Evolutionary conservation across 2,888 invertebrate genomes (phyloP).

Genomic region (Chorisops tibialis): DNA sequence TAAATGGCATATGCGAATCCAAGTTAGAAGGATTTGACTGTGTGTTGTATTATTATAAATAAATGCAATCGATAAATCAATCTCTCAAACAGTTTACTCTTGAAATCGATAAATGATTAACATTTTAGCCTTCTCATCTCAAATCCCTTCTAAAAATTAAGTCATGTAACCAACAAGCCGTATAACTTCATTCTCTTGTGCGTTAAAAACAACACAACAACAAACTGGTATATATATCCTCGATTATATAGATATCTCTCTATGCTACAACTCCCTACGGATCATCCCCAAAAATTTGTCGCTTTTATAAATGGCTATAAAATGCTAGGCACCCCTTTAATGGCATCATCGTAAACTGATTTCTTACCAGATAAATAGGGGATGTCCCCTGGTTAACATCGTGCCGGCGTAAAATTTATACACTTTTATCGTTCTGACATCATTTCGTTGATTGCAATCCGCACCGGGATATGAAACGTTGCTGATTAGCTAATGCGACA

Average conservation of each 20-base stretch:
- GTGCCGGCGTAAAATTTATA: constrained; percentile 8
- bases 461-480: constrained; percentile 7
- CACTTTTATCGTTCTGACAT: constrained; percentile 22
- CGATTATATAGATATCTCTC: not conserved
- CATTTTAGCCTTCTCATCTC: constrained; percentile 6
- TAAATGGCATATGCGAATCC: too few relatives aligned
- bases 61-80: too few relatives aligned
- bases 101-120: too few relatives aligned
- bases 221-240: too few relatives aligned
- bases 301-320: constrained; percentile 17
- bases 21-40: too few relatives aligned
- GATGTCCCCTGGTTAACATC: not conserved
- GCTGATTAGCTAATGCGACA: constrained; percentile 25
- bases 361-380: constrained; percentile 19
- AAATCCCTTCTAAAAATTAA: constrained; percentile 8
- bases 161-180: not conserved
- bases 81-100: too few relatives aligned
- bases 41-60: too few relatives aligned
- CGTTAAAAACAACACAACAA: constrained; percentile 8
- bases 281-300: constrained; percentile 14
- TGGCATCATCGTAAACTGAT: constrained; percentile 22
- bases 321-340: constrained; percentile 24
- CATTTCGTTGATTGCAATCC: constrained; percentile 18
- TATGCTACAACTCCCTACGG: constrained; percentile 7
- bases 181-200: not conserved